Evolutionary conservation across 2,797 vertebrate species (phyloP).

Genomic region (Hirundo rustica): DNA sequence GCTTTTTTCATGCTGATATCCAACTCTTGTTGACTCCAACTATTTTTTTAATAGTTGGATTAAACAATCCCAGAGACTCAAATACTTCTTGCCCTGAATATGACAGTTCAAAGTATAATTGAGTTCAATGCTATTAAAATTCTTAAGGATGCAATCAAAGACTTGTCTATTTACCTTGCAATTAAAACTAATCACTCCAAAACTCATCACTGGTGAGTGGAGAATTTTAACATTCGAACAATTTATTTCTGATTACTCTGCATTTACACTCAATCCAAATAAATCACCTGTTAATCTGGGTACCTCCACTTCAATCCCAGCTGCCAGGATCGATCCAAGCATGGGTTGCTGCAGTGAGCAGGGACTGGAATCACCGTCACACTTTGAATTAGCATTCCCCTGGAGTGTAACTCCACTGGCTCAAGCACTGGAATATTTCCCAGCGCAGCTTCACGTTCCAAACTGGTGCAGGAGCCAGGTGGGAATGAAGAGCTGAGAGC

Average conservation of each 20-base stretch:
- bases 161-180: constrained; percentile 14
- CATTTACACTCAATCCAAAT: not conserved
- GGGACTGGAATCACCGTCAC: not conserved
- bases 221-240: not conserved
- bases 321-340: not conserved
- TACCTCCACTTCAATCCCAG: not conserved
- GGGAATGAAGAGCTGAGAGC: not conserved
- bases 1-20: not conserved
- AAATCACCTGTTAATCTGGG: not conserved
- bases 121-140: not conserved
- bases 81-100: not conserved
- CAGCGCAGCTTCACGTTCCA: not conserved
- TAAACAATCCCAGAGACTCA: not conserved
- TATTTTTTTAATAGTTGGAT: not conserved
- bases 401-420: not conserved
- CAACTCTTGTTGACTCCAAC: not conserved
- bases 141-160: not conserved
- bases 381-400: too few species aligned
- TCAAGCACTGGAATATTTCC: not conserved
- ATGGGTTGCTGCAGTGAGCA: not conserved
- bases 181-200: not conserved
- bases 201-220: not conserved
- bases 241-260: not conserved
- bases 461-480: not conserved
- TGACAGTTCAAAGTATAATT: not conserved